Conservation (phyloP, 2,888 invertebrate genomes). For the Aphodius granarius region DNA sequence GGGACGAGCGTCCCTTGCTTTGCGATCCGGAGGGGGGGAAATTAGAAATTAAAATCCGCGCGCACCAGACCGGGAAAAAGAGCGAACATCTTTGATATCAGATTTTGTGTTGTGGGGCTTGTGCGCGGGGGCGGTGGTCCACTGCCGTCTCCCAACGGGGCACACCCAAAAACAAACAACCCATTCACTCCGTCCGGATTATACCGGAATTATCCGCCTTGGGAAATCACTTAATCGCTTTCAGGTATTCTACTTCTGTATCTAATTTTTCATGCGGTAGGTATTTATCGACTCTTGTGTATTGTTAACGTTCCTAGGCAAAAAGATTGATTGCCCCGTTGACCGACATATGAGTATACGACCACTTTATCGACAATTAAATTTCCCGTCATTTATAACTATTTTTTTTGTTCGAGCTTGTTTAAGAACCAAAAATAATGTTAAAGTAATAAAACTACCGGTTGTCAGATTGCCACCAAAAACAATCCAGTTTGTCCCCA, state of each 20-base stretch:
- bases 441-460: too few species aligned
- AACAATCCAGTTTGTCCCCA: too few species aligned
- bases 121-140: constrained; percentile 22
- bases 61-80: constrained; percentile 37
- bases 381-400: too few species aligned
- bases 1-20: not conserved
- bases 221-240: constrained; percentile 33
- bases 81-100: constrained; percentile 33
- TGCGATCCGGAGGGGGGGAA: constrained; percentile 24
- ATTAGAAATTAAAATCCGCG: constrained; percentile 43
- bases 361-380: not conserved
- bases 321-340: not conserved
- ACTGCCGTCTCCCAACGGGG: not conserved
- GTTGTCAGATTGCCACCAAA: too few species aligned
- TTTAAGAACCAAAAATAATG: too few species aligned
- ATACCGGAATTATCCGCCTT: constrained; percentile 31
- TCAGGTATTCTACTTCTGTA: constrained; percentile 7
- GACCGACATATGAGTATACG: not conserved
- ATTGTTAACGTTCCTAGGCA: not conserved
- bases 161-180: constrained; percentile 28
- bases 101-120: constrained; percentile 26
- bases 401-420: too few species aligned
- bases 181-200: constrained; percentile 32
- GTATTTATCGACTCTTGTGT: not conserved
- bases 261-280: not conserved